Percentiles rank a stretch among this genome's conserved stretches.
Evolutionary conservation across 2,797 vertebrate species (phyloP).

Genomic region (Onychomys torridus): DNA sequence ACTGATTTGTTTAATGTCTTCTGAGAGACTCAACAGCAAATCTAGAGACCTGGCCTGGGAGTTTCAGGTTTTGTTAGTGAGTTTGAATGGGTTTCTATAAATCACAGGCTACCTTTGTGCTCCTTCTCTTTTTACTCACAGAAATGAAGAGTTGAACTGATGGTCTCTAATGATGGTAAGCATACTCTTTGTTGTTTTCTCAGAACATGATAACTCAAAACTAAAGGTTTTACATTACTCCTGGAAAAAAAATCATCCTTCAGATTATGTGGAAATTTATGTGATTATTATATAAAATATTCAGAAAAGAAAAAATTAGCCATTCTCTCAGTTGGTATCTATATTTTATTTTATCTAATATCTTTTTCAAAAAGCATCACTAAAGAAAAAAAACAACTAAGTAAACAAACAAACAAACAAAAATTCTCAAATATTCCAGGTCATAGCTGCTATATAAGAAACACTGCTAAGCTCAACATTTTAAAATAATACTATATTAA

Average conservation of each 20-base stretch:
- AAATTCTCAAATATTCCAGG: not conserved
- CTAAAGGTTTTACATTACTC: not conserved
- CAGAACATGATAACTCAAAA: not conserved
- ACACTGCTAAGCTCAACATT: not conserved
- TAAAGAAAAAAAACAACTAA: not conserved
- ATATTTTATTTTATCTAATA: not conserved
- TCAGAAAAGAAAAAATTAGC: not conserved
- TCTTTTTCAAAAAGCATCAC: not conserved
- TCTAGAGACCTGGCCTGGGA: not conserved
- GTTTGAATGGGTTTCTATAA: not conserved
- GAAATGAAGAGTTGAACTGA: not conserved
- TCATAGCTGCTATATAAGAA: not conserved
- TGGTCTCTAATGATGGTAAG: not conserved
- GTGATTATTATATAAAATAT: not conserved
- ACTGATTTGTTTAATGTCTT: not conserved
- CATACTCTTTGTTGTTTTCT: not conserved
- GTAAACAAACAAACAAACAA: not conserved
- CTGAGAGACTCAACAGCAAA: not conserved
- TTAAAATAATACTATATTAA: not conserved
- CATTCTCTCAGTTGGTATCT: not conserved
- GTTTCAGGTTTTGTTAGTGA: not conserved
- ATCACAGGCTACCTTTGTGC: not conserved
- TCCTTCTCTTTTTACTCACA: not conserved
- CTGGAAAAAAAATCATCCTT: not conserved
- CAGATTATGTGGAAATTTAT: not conserved